A percentile compares a stretch with the other conserved stretches of the same genome.
Evolutionary conservation across 2,113 vertebrate species (phyloP).

Genomic region (Gnathonemus longibarbis): DNA sequence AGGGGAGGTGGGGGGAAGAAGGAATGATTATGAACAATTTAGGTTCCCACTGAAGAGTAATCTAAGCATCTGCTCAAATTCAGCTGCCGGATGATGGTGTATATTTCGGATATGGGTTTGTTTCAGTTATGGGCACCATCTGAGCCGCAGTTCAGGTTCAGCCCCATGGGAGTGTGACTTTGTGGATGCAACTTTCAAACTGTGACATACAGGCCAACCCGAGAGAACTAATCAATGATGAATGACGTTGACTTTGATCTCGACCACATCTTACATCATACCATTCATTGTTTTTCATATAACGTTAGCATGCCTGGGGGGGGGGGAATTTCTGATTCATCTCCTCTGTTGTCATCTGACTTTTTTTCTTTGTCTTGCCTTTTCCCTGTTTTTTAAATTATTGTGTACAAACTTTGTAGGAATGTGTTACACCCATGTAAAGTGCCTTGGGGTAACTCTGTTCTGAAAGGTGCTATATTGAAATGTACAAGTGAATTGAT

Average conservation of each 20-base stretch:
- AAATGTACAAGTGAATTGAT: not conserved
- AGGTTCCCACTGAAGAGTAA: not conserved
- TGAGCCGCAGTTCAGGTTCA: not conserved
- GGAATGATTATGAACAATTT: not conserved
- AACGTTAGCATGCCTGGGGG: not conserved
- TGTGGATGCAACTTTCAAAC: not conserved
- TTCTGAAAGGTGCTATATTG: not conserved
- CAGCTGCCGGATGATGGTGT: not conserved
- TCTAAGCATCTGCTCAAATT: not conserved
- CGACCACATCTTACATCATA: not conserved
- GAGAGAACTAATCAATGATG: not conserved
- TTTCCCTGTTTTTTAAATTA: not conserved
- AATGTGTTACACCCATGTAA: not conserved
- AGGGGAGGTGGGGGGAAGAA: not conserved
- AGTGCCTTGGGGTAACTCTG: not conserved
- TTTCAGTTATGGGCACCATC: not conserved
- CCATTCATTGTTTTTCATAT: not conserved
- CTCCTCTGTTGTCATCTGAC: not conserved
- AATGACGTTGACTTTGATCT: not conserved
- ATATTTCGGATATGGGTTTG: not conserved
- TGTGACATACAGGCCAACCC: not conserved
- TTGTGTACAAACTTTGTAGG: not conserved
- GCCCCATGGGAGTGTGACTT: not conserved
- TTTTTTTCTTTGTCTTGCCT: not conserved
- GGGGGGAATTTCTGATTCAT: not conserved